phyloP scores from a whole-genome alignment of 2,797 vertebrate genomes.

The Gymnoscopelus braueri region DNA sequence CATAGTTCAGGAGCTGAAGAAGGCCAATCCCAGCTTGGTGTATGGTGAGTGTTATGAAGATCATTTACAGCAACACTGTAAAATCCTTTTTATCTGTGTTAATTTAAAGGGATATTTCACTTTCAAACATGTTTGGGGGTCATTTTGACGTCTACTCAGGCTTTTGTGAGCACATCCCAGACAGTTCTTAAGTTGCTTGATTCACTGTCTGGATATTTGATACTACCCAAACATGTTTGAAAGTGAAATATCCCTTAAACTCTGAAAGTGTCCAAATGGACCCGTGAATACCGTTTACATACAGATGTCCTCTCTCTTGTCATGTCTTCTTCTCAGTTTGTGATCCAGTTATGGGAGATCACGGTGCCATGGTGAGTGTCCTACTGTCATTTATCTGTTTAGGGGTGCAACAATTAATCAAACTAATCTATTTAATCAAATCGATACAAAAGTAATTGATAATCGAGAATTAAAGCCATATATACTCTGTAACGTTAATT shows the following conservation, averaged over 20 bases:
- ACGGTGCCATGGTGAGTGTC: slow-evolving; percentile 90
- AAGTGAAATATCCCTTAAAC: not conserved
- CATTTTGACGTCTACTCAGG: no score
- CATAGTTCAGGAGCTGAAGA: slow-evolving; percentile 92
- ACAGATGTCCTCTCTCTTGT: not conserved
- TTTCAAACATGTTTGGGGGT: no score
- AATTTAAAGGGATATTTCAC: not conserved
- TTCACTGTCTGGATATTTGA: no score
- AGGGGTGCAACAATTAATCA: no score
- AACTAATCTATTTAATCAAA: no score
- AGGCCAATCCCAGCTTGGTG: slow-evolving; percentile 86
- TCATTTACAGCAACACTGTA: not conserved
- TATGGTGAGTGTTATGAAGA: slow-evolving; percentile 85
- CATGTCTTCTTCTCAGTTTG: slow-evolving; percentile 83
- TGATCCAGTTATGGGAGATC: slow-evolving; percentile 97
- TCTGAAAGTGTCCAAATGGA: not conserved
- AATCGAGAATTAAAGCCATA: no score
- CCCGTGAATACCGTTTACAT: not conserved
- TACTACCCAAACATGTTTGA: no score
- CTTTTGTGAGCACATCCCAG: no score
- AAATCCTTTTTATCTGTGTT: no score
- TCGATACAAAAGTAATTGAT: no score
- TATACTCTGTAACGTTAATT: not conserved
- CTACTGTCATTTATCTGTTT: not conserved
- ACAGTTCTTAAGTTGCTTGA: no score